Evolutionary conservation across 2,113 vertebrate species (phyloP).

Genomic region (Laticauda laticaudata): DNA sequence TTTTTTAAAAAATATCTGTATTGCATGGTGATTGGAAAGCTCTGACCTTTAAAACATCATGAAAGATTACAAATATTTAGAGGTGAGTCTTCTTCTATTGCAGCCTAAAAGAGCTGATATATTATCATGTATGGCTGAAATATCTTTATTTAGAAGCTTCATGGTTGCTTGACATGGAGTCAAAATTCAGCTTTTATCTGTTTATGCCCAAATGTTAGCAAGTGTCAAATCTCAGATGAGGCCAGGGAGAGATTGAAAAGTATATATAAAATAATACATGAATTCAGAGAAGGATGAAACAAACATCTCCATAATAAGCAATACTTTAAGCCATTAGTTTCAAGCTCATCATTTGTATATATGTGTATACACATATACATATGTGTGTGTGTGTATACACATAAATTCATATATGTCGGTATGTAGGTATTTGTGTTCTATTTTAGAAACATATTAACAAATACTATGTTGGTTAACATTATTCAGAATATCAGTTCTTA

Average conservation of each 20-base stretch:
- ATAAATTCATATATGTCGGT: neutral
- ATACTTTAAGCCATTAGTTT: conserved; percentile 69
- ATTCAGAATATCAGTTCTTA: neutral
- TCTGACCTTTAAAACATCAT: conserved; percentile 68
- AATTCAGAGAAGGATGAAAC: conserved; percentile 62
- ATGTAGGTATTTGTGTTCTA: conserved; percentile 6
- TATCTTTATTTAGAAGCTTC: conserved; percentile 69
- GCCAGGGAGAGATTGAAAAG: conserved; percentile 65
- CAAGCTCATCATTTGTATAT: conserved; percentile 73
- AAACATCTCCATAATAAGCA: conserved; percentile 62
- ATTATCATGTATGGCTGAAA: conserved; percentile 75
- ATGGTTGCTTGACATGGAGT: conserved; percentile 62
- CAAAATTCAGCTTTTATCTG: conserved; percentile 65
- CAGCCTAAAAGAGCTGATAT: conserved; percentile 76
- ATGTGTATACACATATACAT: too few relatives aligned
- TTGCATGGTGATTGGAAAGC: conserved; percentile 81
- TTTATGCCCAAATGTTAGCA: conserved; percentile 66
- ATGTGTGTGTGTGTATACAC: too few relatives aligned
- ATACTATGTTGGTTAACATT: neutral
- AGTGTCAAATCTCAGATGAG: conserved; percentile 68
- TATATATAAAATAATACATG: conserved; percentile 69
- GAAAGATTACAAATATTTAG: conserved; percentile 70
- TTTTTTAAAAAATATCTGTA: conserved; percentile 72
- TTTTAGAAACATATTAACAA: conserved; percentile 7
- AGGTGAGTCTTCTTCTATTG: conserved; percentile 68